These are phyloP conservation scores for Rhagonycha fulva DNA, from an alignment of 2,888 invertebrate genomes.

Conservation along the genomic window DNA sequence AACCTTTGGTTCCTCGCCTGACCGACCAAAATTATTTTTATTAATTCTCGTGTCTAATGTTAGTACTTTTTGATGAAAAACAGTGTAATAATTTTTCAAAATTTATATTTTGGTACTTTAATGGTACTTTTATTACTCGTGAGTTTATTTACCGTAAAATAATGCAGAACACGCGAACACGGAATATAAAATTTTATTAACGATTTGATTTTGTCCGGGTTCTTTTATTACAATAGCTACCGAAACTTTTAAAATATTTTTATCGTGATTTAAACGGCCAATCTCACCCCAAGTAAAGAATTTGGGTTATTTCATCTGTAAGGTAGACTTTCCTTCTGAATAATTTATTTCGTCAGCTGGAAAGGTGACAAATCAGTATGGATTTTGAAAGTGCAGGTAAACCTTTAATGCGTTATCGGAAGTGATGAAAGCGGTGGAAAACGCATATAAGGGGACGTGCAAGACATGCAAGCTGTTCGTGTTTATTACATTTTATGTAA, in stretches of 20 bases:
- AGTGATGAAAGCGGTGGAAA: neutral
- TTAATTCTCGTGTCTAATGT: neutral
- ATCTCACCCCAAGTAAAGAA: too few relatives aligned
- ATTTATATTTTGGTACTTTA: conserved; percentile 1
- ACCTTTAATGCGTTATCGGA: neutral
- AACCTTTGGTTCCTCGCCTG: neutral
- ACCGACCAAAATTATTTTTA: too few relatives aligned
- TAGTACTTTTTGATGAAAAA: neutral
- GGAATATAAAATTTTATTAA: neutral
- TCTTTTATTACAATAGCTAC: neutral
- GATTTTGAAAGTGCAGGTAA: neutral
- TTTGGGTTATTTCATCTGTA: too few relatives aligned
- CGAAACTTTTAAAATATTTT: neutral
- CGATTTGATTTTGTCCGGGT: neutral
- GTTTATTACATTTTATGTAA: neutral
- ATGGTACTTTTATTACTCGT: neutral
- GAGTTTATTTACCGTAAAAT: conserved; percentile 1
- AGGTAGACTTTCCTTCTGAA: too few relatives aligned
- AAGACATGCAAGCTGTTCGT: neutral
- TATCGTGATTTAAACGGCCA: too few relatives aligned
- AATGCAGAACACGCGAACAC: neutral
- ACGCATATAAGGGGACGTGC: neutral
- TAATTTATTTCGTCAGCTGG: too few relatives aligned
- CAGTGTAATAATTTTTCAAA: neutral
- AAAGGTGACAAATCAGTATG: neutral